Evolutionary conservation across 2,888 invertebrate species (phyloP).

Genomic region (Eilema griseolum): DNA sequence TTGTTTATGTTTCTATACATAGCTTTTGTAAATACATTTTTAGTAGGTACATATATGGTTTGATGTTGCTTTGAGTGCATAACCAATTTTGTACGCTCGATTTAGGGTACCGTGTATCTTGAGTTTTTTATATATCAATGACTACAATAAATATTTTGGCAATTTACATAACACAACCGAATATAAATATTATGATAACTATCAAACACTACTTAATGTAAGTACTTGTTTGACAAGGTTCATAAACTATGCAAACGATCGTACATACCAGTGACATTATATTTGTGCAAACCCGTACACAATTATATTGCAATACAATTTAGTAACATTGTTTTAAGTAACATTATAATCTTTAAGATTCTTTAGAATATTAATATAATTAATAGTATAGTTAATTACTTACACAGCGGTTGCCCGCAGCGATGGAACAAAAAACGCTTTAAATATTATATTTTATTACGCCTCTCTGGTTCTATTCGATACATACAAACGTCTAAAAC

Average conservation of each 20-base stretch:
- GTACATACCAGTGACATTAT: slow-evolving; percentile 47
- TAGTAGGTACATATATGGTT: no score
- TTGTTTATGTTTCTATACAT: not conserved
- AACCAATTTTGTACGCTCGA: no score
- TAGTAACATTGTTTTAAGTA: slow-evolving; percentile 52
- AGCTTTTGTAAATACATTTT: not conserved
- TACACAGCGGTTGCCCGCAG: slow-evolving; percentile 21
- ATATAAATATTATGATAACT: slow-evolving; percentile 13
- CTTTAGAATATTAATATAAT: slow-evolving; percentile 47
- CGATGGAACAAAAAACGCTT: not conserved
- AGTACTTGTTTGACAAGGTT: slow-evolving; percentile 64
- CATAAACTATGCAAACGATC: slow-evolving; percentile 48
- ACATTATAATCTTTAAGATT: slow-evolving; percentile 58
- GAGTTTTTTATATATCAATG: not conserved
- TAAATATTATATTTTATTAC: slow-evolving; percentile 14
- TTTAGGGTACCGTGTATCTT: not conserved
- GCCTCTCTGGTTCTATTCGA: slow-evolving; percentile 9
- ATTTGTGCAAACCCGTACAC: slow-evolving; percentile 66
- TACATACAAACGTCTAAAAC: not conserved
- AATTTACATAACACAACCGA: slow-evolving; percentile 29
- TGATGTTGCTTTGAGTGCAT: not conserved
- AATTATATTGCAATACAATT: slow-evolving; percentile 56
- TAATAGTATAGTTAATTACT: slow-evolving; percentile 39
- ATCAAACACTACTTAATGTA: slow-evolving; percentile 68
- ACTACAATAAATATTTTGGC: not conserved